A percentile compares a stretch with the other conserved stretches of the same genome.
Conservation (phyloP, 92 coral and sea anemone species). For the Epizoanthus fatuus region DNA sequence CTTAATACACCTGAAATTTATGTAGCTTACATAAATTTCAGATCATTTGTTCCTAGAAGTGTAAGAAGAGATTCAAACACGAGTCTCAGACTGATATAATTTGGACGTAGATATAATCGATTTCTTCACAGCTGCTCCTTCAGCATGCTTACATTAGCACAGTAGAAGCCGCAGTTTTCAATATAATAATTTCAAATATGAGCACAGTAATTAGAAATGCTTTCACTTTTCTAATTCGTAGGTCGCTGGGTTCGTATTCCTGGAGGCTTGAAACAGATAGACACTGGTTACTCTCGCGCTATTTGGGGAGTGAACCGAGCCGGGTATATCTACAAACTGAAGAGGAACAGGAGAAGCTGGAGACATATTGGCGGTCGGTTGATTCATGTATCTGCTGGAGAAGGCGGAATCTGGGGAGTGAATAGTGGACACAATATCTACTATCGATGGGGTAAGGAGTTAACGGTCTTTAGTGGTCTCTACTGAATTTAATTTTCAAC, state of each 20-base stretch:
- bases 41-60: too few species aligned
- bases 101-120: too few species aligned
- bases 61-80: too few species aligned
- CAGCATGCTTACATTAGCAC: too few species aligned
- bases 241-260: constrained; percentile 47
- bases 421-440: constrained; percentile 5
- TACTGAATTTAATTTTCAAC: background rate
- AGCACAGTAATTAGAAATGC: too few species aligned
- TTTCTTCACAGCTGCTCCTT: too few species aligned
- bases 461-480: background rate
- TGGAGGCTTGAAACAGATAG: constrained; percentile 29
- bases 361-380: constrained; percentile 12
- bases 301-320: constrained; percentile 31
- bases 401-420: constrained; percentile 36
- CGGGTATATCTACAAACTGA: constrained; percentile 41
- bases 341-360: constrained; percentile 35
- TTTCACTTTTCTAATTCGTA: background rate
- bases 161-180: too few species aligned
- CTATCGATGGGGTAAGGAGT: constrained; percentile 20
- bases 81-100: too few species aligned
- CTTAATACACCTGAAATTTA: too few species aligned
- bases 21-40: too few species aligned
- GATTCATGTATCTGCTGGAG: constrained; percentile 17
- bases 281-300: constrained; percentile 43
- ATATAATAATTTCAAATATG: too few species aligned